phyloP scores from a whole-genome alignment of 2,888 invertebrate species.

The Gibbula magus region DNA sequence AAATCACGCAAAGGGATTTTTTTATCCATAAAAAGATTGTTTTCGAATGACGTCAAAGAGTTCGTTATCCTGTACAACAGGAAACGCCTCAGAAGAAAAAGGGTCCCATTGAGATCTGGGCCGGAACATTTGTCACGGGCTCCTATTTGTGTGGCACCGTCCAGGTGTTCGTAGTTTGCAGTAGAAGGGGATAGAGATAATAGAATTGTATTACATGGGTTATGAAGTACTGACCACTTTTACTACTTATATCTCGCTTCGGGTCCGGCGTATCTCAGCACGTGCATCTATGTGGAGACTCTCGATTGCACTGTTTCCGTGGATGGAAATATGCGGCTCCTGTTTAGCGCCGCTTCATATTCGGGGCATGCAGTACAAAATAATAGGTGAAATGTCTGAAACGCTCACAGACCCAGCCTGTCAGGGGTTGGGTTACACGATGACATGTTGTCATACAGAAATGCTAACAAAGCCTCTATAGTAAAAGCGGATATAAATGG shows the following conservation, averaged over 20 bases:
- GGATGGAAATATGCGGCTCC: neutral
- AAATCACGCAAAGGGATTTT: too few relatives aligned
- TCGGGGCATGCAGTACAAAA: slow-evolving; percentile 12
- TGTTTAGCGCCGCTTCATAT: slow-evolving; percentile 4
- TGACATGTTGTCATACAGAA: slow-evolving; percentile 1
- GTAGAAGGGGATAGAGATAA: neutral
- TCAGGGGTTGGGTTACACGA: neutral
- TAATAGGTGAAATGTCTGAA: slow-evolving; percentile 4
- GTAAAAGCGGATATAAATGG: neutral
- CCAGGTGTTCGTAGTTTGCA: neutral
- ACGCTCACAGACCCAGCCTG: neutral
- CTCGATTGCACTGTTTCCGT: neutral
- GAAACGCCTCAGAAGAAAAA: slow-evolving; percentile 11
- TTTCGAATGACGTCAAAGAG: neutral
- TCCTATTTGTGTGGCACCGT: slow-evolving; percentile 4
- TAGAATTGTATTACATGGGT: neutral
- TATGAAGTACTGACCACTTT: slow-evolving; percentile 10
- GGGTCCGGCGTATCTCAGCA: neutral
- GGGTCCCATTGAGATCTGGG: neutral
- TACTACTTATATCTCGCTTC: neutral
- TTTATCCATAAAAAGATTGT: too few relatives aligned
- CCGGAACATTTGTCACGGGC: neutral
- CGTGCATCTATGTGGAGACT: slow-evolving; percentile 4
- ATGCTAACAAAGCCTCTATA: neutral
- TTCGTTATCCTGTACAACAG: neutral